These are phyloP conservation scores for Troides aeacus DNA, from an alignment of 2,888 invertebrate species.

Conservation along the genomic window DNA sequence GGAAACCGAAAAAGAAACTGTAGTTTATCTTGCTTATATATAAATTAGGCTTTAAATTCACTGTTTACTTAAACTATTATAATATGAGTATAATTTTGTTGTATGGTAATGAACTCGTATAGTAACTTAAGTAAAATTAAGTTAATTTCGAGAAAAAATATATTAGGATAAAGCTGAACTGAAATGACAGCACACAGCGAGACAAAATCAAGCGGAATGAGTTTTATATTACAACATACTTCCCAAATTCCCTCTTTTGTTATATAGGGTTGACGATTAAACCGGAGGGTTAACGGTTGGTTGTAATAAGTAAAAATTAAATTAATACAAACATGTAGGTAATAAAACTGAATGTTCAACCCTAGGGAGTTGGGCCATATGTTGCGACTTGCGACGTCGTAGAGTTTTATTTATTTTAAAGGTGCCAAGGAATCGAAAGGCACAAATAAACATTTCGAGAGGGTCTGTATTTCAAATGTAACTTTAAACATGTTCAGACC, in stretches of 20 bases:
- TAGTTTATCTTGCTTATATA: too few relatives aligned
- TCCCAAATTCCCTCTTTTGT: constrained; percentile 17
- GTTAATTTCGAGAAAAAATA: not conserved
- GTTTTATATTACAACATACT: constrained; percentile 20
- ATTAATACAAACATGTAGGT: constrained; percentile 15
- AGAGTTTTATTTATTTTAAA: constrained; percentile 40
- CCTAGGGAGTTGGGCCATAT: constrained; percentile 46
- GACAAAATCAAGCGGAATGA: constrained; percentile 16
- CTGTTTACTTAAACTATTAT: too few relatives aligned
- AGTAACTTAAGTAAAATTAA: not conserved
- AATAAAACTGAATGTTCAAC: constrained; percentile 28
- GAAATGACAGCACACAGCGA: constrained; percentile 19
- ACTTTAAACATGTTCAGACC: constrained; percentile 17
- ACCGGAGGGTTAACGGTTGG: constrained; percentile 3
- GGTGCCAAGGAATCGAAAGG: constrained; percentile 37
- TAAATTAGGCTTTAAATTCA: too few relatives aligned
- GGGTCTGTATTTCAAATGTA: constrained; percentile 28
- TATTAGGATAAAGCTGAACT: not conserved
- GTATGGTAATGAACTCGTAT: too few relatives aligned
- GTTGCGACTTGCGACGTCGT: constrained; percentile 49
- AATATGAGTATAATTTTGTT: too few relatives aligned
- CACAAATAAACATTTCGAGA: constrained; percentile 34
- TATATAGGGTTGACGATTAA: constrained; percentile 8
- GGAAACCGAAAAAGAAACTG: too few relatives aligned
- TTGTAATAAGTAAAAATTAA: constrained; percentile 22